Evolutionary conservation across 2,888 invertebrate genomes (phyloP).

Genomic region (Drosophila percnosoma): DNA sequence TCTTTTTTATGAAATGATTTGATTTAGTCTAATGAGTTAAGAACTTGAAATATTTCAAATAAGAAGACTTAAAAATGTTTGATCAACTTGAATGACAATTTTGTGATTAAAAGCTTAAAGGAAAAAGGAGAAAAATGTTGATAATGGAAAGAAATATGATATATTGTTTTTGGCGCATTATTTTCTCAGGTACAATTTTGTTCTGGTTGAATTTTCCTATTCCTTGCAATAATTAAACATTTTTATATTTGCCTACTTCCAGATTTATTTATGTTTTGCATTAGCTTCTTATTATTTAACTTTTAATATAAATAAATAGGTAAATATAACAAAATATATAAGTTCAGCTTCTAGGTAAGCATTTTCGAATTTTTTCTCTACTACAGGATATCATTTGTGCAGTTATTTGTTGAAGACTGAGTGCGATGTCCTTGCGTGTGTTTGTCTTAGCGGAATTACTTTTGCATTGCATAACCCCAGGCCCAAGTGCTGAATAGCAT

Average conservation of each 20-base stretch:
- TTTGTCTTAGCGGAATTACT: constrained; percentile 57
- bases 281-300: background rate
- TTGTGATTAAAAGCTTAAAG: background rate
- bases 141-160: background rate
- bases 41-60: background rate
- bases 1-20: background rate
- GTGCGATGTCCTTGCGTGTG: constrained; percentile 33
- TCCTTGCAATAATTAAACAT: background rate
- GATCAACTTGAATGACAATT: background rate
- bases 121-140: background rate
- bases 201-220: background rate
- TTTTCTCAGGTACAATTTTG: background rate
- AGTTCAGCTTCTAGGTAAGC: background rate
- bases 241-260: background rate
- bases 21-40: background rate
- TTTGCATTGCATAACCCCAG: constrained; percentile 51
- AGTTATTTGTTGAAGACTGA: background rate
- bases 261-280: background rate
- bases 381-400: constrained; percentile 33
- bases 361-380: too few species aligned
- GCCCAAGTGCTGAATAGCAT: constrained; percentile 47
- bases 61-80: background rate
- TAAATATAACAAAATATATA: too few species aligned
- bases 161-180: background rate
- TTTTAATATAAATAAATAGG: background rate